Conservation (phyloP, 2,888 invertebrate genomes). For the Nephrotoma appendiculata region DNA sequence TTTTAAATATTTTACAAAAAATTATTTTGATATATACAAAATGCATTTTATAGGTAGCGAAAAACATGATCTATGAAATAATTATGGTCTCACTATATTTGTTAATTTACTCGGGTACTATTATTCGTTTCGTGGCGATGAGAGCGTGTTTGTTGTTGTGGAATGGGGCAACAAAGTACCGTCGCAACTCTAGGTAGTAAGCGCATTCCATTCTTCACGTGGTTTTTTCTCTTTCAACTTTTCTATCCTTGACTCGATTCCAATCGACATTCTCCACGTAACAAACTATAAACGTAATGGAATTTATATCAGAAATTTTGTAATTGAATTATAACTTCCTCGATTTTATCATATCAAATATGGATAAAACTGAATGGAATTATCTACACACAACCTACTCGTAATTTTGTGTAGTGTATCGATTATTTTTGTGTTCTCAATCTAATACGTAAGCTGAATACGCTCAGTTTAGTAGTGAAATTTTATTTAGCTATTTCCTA, state of each 20-base stretch:
- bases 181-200: neutral
- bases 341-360: neutral
- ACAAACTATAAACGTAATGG: neutral
- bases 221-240: neutral
- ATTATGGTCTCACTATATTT: neutral
- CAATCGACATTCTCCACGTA: neutral
- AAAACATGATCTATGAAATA: neutral
- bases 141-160: neutral
- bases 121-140: neutral
- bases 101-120: neutral
- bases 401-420: neutral
- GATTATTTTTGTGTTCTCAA: neutral
- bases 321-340: neutral
- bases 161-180: neutral
- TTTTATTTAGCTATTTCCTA: neutral
- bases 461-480: neutral
- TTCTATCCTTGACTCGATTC: neutral
- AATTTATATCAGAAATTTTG: neutral
- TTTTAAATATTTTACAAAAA: conserved; percentile 9
- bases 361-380: neutral
- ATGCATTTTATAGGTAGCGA: conserved; percentile 43
- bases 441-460: neutral
- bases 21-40: conserved; percentile 39
- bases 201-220: neutral
- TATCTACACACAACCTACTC: neutral